Conservation (phyloP, 37 sponge, comb jelly and placozoan genomes). For the Spongilla lacustris region DNA sequence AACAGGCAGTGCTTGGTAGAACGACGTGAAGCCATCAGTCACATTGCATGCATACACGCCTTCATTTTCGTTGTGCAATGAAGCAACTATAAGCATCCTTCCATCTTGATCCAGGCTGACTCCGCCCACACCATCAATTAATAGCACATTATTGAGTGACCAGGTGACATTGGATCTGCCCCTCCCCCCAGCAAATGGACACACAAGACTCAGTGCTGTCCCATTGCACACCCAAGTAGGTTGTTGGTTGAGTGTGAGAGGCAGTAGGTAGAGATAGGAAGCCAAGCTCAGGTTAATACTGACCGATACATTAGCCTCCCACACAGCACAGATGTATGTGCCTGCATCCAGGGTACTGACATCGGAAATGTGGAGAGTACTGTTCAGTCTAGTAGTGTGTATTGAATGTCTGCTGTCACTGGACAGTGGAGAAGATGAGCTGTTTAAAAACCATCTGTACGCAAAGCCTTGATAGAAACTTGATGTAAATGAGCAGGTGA, state of each 20-base stretch:
- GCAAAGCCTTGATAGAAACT: neutral
- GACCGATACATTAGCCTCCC: neutral
- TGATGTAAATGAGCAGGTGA: neutral
- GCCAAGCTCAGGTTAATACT: neutral
- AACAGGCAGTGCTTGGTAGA: neutral
- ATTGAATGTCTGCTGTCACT: neutral
- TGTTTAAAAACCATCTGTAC: neutral
- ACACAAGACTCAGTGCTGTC: neutral
- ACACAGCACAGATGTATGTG: neutral
- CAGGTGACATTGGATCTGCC: neutral
- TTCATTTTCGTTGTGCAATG: neutral
- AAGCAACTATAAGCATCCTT: neutral
- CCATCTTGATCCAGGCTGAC: neutral
- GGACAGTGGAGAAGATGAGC: neutral
- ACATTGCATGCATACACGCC: neutral
- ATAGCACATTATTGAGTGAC: neutral
- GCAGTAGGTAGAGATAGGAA: neutral
- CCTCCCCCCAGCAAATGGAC: neutral
- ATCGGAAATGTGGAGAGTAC: neutral
- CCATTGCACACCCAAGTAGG: neutral
- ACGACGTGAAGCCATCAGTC: neutral
- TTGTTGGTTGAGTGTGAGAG: neutral
- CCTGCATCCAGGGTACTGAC: neutral
- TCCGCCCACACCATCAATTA: neutral
- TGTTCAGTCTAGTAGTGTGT: neutral